Percentiles rank a stretch among this genome's conserved stretches.
Conservation (phyloP, 1,140 invertebrate genomes). For the Vollenhovia emeryi region DNA sequence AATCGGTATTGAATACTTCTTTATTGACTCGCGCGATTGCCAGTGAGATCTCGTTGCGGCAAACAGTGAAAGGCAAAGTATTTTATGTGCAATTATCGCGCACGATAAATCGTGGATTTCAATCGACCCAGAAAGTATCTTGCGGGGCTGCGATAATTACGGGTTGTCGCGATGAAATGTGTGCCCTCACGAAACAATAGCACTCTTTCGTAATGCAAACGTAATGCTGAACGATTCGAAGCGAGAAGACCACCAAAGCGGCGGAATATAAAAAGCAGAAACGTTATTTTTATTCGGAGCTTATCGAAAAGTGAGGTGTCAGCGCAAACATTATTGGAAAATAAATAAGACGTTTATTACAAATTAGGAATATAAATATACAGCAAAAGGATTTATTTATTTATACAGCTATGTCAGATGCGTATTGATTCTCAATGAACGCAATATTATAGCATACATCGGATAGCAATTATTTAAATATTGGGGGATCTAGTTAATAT, state of each 20-base stretch:
- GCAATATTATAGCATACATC: neutral
- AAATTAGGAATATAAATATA: neutral
- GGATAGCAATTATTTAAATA: neutral
- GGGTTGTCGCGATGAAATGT: slow-evolving; percentile 47
- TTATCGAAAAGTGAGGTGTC: neutral
- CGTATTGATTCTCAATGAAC: neutral
- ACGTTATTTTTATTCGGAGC: neutral
- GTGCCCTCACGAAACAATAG: slow-evolving; percentile 25
- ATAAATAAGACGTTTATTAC: neutral
- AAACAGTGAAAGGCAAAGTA: slow-evolving; percentile 39
- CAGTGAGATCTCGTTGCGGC: slow-evolving; percentile 4
- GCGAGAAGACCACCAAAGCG: slow-evolving; percentile 8
- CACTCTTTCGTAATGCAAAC: slow-evolving; percentile 33
- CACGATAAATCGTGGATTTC: slow-evolving; percentile 49
- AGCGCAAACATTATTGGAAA: neutral
- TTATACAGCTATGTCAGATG: neutral
- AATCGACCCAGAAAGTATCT: slow-evolving; percentile 52
- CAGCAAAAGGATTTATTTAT: neutral
- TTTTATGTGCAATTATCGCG: slow-evolving; percentile 38
- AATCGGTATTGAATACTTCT: slow-evolving; percentile 8
- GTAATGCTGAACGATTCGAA: neutral
- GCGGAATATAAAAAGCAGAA: neutral
- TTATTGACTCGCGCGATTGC: slow-evolving; percentile 25
- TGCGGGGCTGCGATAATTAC: slow-evolving; percentile 29
- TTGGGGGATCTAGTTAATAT: neutral